Conservation (phyloP, 2,888 invertebrate genomes). For the Mythimna pallens region DNA sequence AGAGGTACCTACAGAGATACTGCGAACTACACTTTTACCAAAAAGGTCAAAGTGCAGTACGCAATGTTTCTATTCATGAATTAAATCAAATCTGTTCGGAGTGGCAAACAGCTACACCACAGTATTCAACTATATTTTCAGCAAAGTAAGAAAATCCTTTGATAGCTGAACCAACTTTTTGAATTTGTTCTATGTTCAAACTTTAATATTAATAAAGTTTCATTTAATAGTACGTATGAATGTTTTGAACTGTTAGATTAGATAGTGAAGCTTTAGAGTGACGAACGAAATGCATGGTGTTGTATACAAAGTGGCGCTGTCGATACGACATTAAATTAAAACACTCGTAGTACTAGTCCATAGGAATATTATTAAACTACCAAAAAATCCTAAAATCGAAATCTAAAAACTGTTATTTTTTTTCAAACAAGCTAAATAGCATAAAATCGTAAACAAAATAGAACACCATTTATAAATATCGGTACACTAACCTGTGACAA, state of each 20-base stretch:
- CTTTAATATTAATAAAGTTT: background rate
- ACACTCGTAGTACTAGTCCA: too few relatives aligned
- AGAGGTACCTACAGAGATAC: too few relatives aligned
- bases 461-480: too few relatives aligned
- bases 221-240: background rate
- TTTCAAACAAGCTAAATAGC: too few relatives aligned
- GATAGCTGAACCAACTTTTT: background rate
- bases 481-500: too few relatives aligned
- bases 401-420: too few relatives aligned
- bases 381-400: too few relatives aligned
- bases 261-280: background rate
- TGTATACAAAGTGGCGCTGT: too few relatives aligned
- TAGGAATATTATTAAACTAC: too few relatives aligned
- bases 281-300: background rate
- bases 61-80: background rate
- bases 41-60: background rate
- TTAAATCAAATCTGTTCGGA: background rate
- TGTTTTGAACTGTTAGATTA: background rate
- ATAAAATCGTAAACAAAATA: too few relatives aligned
- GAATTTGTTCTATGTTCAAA: background rate
- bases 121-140: background rate
- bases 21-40: too few relatives aligned
- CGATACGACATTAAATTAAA: too few relatives aligned
- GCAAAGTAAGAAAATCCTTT: background rate
- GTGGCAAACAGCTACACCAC: background rate